These are phyloP conservation scores for Cercocebus atys DNA, from an alignment of 2,113 vertebrate genomes.

Conservation along the genomic window DNA sequence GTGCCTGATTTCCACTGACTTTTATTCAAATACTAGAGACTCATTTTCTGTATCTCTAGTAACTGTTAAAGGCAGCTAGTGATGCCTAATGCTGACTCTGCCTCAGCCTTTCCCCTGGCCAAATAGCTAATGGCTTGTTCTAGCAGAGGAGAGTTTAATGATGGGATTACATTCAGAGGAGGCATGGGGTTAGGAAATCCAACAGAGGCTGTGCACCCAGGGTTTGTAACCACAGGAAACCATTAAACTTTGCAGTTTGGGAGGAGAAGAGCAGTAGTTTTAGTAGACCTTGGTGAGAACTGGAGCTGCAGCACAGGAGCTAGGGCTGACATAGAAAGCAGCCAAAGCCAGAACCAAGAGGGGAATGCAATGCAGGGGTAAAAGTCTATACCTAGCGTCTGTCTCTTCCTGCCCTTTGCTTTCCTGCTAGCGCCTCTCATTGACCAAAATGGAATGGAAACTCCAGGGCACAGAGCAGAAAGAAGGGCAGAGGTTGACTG, in stretches of 20 bases:
- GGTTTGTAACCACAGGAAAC: not conserved
- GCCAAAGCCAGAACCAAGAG: too few relatives aligned
- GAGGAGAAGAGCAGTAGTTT: not conserved
- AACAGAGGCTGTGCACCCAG: not conserved
- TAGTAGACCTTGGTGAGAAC: not conserved
- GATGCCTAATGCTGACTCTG: not conserved
- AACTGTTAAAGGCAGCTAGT: not conserved
- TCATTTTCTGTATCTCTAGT: not conserved
- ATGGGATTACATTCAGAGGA: not conserved
- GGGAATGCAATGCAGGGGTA: not conserved
- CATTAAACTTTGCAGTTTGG: not conserved
- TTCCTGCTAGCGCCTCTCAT: not conserved
- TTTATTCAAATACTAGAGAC: not conserved
- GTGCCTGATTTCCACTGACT: too few relatives aligned
- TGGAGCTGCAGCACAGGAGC: not conserved
- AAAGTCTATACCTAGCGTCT: not conserved
- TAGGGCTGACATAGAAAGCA: not conserved
- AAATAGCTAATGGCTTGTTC: not conserved
- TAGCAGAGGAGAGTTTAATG: not conserved
- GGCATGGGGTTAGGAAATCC: not conserved
- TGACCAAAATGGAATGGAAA: not conserved
- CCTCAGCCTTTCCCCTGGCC: not conserved
- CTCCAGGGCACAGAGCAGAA: not conserved
- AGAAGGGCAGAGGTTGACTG: not conserved
- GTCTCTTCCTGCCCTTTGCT: not conserved